Conservation (phyloP, 2,797 vertebrate genomes). For the Distichodus sexfasciatus region DNA sequence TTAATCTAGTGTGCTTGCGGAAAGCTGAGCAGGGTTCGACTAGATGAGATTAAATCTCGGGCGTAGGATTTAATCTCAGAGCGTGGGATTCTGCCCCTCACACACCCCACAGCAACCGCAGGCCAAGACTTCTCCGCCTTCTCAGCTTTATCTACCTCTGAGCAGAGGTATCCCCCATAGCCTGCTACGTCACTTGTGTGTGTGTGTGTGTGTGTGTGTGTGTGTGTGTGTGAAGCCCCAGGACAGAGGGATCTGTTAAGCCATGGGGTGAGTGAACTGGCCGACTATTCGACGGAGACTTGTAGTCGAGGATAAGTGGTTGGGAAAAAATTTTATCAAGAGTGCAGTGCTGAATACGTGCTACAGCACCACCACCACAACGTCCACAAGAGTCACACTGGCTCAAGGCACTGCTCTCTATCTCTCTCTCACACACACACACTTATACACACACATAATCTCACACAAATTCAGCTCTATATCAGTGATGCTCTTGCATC, state of each 20-base stretch:
- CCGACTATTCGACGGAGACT: conserved; percentile 34
- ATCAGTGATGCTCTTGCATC: neutral
- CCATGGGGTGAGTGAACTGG: conserved; percentile 37
- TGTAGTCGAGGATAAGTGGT: conserved; percentile 39
- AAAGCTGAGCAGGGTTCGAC: conserved; percentile 27
- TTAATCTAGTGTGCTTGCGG: conserved; percentile 39
- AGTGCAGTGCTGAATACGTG: conserved; percentile 6
- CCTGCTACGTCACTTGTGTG: conserved; percentile 37
- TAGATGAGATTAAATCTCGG: conserved; percentile 61
- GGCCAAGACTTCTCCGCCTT: conserved; percentile 34
- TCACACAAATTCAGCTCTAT: neutral
- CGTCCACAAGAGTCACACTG: conserved; percentile 17
- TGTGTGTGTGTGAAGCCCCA: conserved; percentile 22
- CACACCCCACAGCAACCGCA: conserved; percentile 36
- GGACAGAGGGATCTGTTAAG: conserved; percentile 37
- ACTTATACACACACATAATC: neutral
- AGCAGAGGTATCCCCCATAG: conserved; percentile 41
- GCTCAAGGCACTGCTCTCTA: conserved; percentile 7
- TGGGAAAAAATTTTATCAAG: conserved; percentile 32
- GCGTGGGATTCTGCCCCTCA: conserved; percentile 63
- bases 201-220: conserved; percentile 15
- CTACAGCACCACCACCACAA: conserved; percentile 28
- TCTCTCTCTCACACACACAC: neutral
- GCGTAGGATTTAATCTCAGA: conserved; percentile 48
- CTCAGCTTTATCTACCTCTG: conserved; percentile 41